phyloP scores from a whole-genome alignment of 2,113 vertebrate species.

The Proteles cristata region DNA sequence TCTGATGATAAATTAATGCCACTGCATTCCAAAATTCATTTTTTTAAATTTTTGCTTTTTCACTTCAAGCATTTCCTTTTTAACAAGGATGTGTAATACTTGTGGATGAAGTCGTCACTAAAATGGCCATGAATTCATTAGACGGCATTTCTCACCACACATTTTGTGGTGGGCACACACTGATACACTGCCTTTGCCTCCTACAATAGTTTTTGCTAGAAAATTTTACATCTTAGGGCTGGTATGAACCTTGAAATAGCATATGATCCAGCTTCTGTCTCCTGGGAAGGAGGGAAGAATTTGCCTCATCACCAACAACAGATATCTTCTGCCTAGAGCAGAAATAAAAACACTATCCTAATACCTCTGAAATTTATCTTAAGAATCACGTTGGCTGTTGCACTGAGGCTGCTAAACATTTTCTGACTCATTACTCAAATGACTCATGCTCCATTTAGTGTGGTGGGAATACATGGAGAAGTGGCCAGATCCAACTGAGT shows the following conservation, averaged over 20 bases:
- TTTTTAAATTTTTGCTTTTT: not conserved
- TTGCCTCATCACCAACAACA: not conserved
- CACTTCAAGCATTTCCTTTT: not conserved
- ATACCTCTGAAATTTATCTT: slow-evolving; percentile 61
- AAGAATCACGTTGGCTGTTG: not conserved
- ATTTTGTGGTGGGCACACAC: not conserved
- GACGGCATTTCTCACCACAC: not conserved
- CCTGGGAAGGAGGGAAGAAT: not conserved
- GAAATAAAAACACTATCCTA: slow-evolving; percentile 3
- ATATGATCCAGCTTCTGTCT: not conserved
- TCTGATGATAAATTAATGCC: not conserved
- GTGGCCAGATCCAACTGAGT: slow-evolving; percentile 36
- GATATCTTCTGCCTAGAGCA: not conserved
- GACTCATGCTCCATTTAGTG: slow-evolving; percentile 71
- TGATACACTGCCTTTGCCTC: not conserved
- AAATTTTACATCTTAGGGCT: slow-evolving; percentile 6
- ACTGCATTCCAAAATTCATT: not conserved
- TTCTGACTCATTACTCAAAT: slow-evolving; percentile 79
- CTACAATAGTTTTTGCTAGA: not conserved
- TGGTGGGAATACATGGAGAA: slow-evolving; percentile 8
- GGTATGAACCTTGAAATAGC: not conserved
- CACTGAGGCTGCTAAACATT: slow-evolving; percentile 40
- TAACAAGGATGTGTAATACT: not conserved
- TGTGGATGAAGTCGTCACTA: not conserved
- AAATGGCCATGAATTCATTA: not conserved